Conservation (phyloP, 2,888 invertebrate genomes). For the Sesamia inferens region DNA sequence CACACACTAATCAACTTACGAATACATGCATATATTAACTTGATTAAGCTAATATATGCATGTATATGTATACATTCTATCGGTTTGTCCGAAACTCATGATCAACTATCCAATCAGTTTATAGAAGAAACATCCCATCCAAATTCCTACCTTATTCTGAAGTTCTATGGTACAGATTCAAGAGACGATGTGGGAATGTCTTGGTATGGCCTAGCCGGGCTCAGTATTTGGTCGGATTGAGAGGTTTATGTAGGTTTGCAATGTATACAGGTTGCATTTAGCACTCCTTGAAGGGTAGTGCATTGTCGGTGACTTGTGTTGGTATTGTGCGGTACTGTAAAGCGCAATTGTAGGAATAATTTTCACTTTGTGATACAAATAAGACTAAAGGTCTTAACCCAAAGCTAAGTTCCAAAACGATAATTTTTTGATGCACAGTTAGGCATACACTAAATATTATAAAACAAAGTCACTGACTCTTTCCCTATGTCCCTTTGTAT, state of each 20-base stretch:
- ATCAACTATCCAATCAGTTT: slow-evolving; percentile 52
- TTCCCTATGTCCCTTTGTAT: too few species aligned
- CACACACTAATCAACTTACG: slow-evolving; percentile 3
- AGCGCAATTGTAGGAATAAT: not conserved
- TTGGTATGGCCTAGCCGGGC: slow-evolving; percentile 20
- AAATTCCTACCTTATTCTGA: not conserved
- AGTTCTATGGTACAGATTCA: slow-evolving; percentile 1
- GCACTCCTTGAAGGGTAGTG: not conserved
- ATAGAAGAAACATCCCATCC: not conserved
- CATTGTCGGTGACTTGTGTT: not conserved
- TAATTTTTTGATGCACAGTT: too few species aligned
- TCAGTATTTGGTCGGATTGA: slow-evolving; percentile 26
- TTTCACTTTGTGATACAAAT: not conserved
- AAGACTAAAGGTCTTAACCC: too few species aligned
- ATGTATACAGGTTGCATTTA: slow-evolving; percentile 36
- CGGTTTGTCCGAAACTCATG: slow-evolving; percentile 53
- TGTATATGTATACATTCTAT: slow-evolving; percentile 28
- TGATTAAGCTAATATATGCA: slow-evolving; percentile 35
- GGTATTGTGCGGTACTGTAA: not conserved
- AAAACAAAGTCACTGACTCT: too few species aligned
- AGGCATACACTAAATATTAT: too few species aligned
- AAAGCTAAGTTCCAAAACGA: too few species aligned
- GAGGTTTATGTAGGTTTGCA: slow-evolving; percentile 29
- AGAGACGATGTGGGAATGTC: not conserved
- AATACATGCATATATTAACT: too few species aligned